Evolutionary conservation across 2,888 invertebrate genomes (phyloP), one percentile per base, ranked within the genome.

Genomic region (Pheosia tremula): DNA sequence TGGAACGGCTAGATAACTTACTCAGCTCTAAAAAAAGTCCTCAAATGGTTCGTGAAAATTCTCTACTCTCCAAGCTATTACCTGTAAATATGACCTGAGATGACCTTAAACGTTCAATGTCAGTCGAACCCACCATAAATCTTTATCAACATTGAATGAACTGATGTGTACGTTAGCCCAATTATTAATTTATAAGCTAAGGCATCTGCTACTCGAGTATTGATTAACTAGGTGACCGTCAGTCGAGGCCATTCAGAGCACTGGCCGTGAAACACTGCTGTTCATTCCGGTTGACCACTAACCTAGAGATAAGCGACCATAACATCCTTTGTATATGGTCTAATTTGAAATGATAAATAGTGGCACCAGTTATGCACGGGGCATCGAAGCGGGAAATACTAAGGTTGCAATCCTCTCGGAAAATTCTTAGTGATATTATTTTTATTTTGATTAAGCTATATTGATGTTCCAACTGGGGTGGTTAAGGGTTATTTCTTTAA

Each of bases 341-440:
- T n/a, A 64, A 49, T 70, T 65, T 78, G 24, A 52, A 63, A 52
- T 60, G 55, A 52, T 58, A 57, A 54, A 55, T 58, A 37, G 24
- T 56, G 39, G 41, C 56, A 45, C 50, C 59, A 59, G 59, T 60
- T 72, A 76, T 75, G 77, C 75, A 75, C 69, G 63, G 65, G 68
- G 67, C 64, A 65, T 50, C 58, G 67, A 65, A 63, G 67, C 71
- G 78, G 76, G 76, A 81, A 83, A 81, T 79, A 78, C 72, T 82
- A 81, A 84, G 81, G 83, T 77, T 74, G 69, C 79, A 80, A 75
- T 70, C 65, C 79, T 79, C 72, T 80, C 75, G 83, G 83, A 85
- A 85, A 84, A 84, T 85, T 79, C 71, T 69, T 56, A 61, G 62
- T 63, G 68, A 71, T 79, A 79, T 77, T 72, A 78, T 55, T 56